phyloP scores from a whole-genome alignment of 2,113 vertebrate genomes.

The Anhinga rufa region DNA sequence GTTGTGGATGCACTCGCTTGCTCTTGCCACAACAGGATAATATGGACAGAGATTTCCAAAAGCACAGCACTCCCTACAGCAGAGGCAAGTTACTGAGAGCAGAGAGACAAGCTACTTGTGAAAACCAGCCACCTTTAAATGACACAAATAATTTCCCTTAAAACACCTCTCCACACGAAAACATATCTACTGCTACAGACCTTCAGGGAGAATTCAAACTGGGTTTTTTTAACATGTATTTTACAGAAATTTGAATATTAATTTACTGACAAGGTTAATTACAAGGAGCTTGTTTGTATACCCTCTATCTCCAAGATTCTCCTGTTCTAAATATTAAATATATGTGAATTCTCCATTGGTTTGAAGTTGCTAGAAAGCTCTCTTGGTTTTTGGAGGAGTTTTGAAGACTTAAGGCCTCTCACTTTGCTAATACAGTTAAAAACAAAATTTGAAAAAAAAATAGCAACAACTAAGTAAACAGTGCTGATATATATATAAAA shows the following conservation, averaged over 20 bases:
- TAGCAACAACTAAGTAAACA: neutral
- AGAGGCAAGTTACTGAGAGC: neutral
- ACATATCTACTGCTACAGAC: neutral
- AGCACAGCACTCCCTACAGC: neutral
- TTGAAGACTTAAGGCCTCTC: neutral
- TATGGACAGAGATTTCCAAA: neutral
- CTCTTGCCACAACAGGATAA: neutral
- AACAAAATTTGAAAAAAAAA: neutral
- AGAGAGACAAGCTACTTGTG: neutral
- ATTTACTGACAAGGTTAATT: neutral
- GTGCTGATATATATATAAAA: neutral
- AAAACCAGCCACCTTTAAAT: neutral
- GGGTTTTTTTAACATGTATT: neutral
- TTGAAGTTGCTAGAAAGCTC: neutral
- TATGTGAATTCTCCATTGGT: neutral
- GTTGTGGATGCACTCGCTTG: neutral
- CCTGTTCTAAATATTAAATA: neutral
- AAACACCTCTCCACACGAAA: neutral
- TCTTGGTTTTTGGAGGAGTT: neutral
- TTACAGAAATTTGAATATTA: neutral
- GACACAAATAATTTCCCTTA: neutral
- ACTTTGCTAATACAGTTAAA: neutral
- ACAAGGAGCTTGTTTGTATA: neutral
- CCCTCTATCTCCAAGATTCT: neutral
- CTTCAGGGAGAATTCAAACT: neutral